Evolutionary conservation across 1,140 invertebrate genomes (phyloP), one percentile per base, ranked within the genome.

Genomic region (Penaeus japonicus): DNA sequence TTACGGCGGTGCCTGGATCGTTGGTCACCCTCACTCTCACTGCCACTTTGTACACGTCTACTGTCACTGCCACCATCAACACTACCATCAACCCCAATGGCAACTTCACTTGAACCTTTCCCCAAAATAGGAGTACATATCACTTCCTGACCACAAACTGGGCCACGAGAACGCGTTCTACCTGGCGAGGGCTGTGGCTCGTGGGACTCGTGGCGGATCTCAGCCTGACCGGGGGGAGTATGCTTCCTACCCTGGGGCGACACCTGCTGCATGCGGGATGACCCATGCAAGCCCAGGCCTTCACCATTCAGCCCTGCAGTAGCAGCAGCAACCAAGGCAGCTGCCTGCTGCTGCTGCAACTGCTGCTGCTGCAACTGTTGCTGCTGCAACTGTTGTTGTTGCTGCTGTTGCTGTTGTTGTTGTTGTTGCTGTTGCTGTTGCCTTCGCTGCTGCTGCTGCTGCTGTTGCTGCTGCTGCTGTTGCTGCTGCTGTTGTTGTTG

Each of bases 1-100:
- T 90, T 90, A 22, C 90, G 88, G 1, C 89, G 81, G 80, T 90
- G 90, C n/a, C 90, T 84, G 47, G 81, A 70, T 32, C 89, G 82
- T 30, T 90, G 89, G 30, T 90, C 89, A 17, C 89, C 89, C 55
- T 90, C 89, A 73, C 89, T 90, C 55, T 90, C 89, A 70, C 89
- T 90, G 24, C 89, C 89, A 79, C 89, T 90, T 32, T 85, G 89
- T 22, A 65, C 85, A 35, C 89, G 78, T 18, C 89, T 24, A 39
- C 78, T 27, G 22, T 87, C 89, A 77, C 73, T 77, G 1, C 79
- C 79, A 18, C 81, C 80, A 32, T 35, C 84, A 30, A 54, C 75
- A n/a, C 70, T 47, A 30, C 27, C 62, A 70, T 30, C 30, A 70
- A 24, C n/a, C 1, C 55, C 82, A 53, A 62, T 57, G 55, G 59